Conservation (phyloP, 2,113 vertebrate genomes). For the Oxyruncus cristatus region DNA sequence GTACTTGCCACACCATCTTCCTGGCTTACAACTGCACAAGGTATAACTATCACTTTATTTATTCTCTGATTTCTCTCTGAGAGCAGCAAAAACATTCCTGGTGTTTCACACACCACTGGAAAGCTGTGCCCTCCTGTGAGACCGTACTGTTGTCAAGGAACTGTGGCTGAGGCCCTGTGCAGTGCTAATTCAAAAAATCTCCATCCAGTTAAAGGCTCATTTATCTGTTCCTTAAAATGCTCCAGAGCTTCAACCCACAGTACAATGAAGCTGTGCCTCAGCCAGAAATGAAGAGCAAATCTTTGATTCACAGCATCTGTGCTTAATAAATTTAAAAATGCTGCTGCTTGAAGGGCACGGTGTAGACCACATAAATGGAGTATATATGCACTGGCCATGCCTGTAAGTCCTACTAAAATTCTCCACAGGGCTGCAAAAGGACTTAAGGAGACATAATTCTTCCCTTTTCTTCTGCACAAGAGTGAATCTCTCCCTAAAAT, state of each 20-base stretch:
- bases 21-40: not conserved
- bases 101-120: not conserved
- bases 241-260: not conserved
- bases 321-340: not conserved
- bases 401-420: not conserved
- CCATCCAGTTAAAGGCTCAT: not conserved
- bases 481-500: not conserved
- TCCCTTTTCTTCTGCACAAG: not conserved
- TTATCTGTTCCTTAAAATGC: not conserved
- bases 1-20: not conserved
- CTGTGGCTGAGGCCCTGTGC: not conserved
- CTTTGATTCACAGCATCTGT: not conserved
- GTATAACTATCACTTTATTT: not conserved
- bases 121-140: not conserved
- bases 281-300: not conserved
- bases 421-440: not conserved
- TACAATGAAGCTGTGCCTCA: not conserved
- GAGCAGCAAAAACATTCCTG: not conserved
- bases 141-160: not conserved
- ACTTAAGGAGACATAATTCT: not conserved
- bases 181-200: not conserved
- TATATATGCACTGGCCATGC: not conserved
- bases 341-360: not conserved
- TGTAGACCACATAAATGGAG: not conserved
- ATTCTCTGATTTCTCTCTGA: not conserved